phyloP scores from a whole-genome alignment of 2,797 vertebrate species.

The Taenioides sp. region DNA sequence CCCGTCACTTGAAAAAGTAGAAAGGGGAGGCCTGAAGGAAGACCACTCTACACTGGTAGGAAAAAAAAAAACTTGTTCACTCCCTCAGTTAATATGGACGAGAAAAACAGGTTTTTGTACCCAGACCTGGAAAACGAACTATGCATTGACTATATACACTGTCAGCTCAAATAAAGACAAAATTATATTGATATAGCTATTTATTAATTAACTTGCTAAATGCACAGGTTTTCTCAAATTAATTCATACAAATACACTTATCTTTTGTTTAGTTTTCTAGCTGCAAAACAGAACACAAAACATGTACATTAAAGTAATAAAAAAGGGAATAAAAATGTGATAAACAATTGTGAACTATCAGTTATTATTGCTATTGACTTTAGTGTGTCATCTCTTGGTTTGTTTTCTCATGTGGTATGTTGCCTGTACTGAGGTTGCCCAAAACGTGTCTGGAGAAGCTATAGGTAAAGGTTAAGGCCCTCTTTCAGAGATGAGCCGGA shows the following conservation, averaged over 20 bases:
- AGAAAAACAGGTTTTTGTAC: constrained; percentile 28
- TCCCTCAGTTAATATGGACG: constrained; percentile 16
- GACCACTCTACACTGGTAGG: constrained; percentile 51
- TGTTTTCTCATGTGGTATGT: constrained; percentile 45
- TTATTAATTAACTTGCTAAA: neutral
- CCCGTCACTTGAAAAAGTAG: constrained; percentile 73
- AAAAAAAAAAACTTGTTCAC: constrained; percentile 20
- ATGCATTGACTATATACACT: neutral
- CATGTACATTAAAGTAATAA: neutral
- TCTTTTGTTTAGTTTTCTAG: neutral
- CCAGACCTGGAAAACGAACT: neutral
- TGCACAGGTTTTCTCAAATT: neutral
- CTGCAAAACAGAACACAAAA: neutral
- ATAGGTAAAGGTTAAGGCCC: constrained; percentile 74
- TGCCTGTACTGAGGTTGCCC: constrained; percentile 51
- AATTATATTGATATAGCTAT: neutral
- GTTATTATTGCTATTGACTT: constrained; percentile 19
- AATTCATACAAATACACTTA: neutral
- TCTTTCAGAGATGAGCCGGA: constrained; percentile 76
- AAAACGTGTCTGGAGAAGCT: constrained; percentile 70
- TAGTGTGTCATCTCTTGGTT: constrained; percentile 23
- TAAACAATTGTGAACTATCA: neutral
- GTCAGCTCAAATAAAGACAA: too few relatives aligned
- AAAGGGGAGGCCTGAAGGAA: constrained; percentile 71
- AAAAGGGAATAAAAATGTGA: neutral